Base-by-base conservation (phyloP, 1,140 invertebrate species). In the Lerema accius region DNA sequence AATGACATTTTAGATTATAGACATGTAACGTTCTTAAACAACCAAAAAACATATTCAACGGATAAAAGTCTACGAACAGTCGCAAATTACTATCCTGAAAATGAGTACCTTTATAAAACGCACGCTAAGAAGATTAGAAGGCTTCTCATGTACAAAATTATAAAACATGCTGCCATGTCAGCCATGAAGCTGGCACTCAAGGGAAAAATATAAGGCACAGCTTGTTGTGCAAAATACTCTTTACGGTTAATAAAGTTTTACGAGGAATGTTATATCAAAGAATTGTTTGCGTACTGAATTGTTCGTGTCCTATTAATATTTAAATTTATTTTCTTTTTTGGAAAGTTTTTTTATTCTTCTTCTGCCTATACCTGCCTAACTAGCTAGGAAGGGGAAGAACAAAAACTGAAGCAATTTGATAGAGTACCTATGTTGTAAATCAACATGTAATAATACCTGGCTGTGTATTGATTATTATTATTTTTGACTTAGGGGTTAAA, bases 181-280 rank as follows among this genome's bases (percentile, higher is more conserved):
- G 35, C n/a, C 35, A 11, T 37, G 35, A 37, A 40, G 37, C 39
- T 50, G 32, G 13, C 5, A 40, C 50, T 40, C 50, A 9, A 53
- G 11, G 42, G 37, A 26, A 55, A 42, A 55, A 43, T 40, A 32
- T 42, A 42, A 42, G 23, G 28, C n/a, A 42, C 6, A 28, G 17
- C 26, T 43, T 55, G 19, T 23, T 13, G 42, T 55, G 37, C 17
- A 55, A 42, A 55, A 15, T 19, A 39, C 37, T 28, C 37, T 19
- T 42, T 55, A 55, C 39, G 17, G 37, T 16, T 39, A 42, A 55
- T 55, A 39, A 55, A 55, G 9, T 55, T 55, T 42, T 55, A 55
- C 51, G 51, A 42, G 17, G 39, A 26, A 42, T 23, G 35, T 53
- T 53, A 26, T 28, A 42, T 42, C 17, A 42, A 55, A 55, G 39